phyloP scores from a whole-genome alignment of 2,888 invertebrate genomes.

The Andrena bucephala region DNA sequence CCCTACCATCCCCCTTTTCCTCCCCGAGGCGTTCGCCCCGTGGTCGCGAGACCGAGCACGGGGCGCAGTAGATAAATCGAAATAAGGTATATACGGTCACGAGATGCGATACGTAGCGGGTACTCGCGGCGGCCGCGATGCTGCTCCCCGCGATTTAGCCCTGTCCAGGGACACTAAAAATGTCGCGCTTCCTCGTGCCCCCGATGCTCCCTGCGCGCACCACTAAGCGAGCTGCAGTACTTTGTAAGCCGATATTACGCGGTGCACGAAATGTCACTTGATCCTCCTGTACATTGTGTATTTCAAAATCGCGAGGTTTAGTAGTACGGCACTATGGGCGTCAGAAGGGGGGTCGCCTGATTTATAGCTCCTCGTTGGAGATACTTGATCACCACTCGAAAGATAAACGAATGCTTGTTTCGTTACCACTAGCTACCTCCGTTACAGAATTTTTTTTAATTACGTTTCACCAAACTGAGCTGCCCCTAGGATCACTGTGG shows the following conservation, averaged over 20 bases:
- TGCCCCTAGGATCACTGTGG: conserved; percentile 6
- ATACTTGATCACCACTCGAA: too few relatives aligned
- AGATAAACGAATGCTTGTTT: too few relatives aligned
- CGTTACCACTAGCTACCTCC: too few relatives aligned
- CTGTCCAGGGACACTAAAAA: conserved; percentile 26
- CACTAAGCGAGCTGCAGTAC: conserved; percentile 3
- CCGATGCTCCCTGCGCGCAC: background rate
- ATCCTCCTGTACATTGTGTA: background rate
- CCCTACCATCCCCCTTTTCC: background rate
- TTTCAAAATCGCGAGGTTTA: background rate
- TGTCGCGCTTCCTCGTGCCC: background rate
- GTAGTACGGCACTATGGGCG: background rate
- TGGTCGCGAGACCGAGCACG: conserved; percentile 50
- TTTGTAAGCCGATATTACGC: conserved; percentile 23
- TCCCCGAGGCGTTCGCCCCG: conserved; percentile 4
- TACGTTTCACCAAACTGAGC: too few relatives aligned
- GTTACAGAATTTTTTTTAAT: too few relatives aligned
- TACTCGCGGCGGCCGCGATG: background rate
- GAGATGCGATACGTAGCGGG: conserved; percentile 38
- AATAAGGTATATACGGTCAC: conserved; percentile 50
- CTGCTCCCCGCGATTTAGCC: conserved; percentile 36
- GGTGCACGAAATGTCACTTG: conserved; percentile 9
- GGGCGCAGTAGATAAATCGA: conserved; percentile 71
- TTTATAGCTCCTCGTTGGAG: too few relatives aligned
- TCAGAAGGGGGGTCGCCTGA: background rate